Base-by-base conservation (phyloP, 2,888 invertebrate genomes). In the Cosmia pyralina region DNA sequence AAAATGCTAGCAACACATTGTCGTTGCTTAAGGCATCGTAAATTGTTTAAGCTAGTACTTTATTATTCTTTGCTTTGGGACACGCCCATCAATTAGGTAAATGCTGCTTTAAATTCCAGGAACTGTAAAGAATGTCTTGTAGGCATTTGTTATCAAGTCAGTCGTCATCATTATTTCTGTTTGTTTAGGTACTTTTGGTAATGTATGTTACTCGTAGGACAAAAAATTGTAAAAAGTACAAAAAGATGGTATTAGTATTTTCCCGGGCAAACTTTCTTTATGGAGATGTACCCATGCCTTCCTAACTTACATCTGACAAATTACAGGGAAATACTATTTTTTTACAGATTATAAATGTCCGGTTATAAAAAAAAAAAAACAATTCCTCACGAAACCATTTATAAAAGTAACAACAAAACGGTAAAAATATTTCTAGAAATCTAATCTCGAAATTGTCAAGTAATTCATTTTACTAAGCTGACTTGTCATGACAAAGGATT, bases 371-470 rank as follows among this genome's bases (percentile, higher is more conserved):
- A 38, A 38, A 38, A 38, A 38, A 38, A 38, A 38, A 38, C 38
- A 38, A 38, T 1, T 38, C 38, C 38, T 38, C 4, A 38, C 4
- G 6, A 38, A 22, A 13, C 38, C 19, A 34, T 65, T 59, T 28
- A 48, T 10, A 53, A 66, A 65, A 34, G 13, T 55, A 59, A 58
- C 48, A 55, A 64, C 15, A 38, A 58, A 34, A 58, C 53, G 19
- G 70, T 77, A 77, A 83, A 69, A 85, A 77, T 74, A 64, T 76
- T 82, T 69, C 80, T 81, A 83, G 72, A 83, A 81, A 84, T 83
- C 75, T 77, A 76, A 80, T 79, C 80, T 79, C 79, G 67, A 75
- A 82, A 84, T 88, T 84, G 78, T 85, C 63, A 81, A 81, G 77
- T 78, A 83, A 84, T 84, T 82, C 52, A 77, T 79, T 81, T 70